A percentile compares a stretch with the other conserved stretches of the same genome.
Evolutionary conservation across 30 jellyfish, hydroid and myxozoan species (phyloP).

Genomic region (Turritopsis dohrnii): DNA sequence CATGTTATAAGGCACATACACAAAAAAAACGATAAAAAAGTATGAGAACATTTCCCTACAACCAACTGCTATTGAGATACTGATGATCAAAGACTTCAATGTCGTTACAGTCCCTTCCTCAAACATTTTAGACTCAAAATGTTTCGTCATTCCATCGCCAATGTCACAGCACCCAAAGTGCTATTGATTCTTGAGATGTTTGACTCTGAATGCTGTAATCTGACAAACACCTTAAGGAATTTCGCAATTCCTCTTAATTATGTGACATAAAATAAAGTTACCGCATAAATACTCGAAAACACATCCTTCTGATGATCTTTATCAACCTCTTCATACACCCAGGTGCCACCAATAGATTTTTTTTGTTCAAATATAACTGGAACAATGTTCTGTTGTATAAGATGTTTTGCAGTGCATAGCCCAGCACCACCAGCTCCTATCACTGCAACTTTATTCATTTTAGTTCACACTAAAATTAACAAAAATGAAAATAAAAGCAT

Average conservation of each 20-base stretch:
- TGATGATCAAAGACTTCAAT: no score
- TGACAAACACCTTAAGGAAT: neutral
- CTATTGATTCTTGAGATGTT: neutral
- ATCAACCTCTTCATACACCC: constrained; percentile 58
- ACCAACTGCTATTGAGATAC: no score
- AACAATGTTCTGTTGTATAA: constrained; percentile 16
- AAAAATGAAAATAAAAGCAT: no score
- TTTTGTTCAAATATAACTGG: constrained; percentile 56
- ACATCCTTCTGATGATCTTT: constrained; percentile 8
- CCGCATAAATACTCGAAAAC: constrained; percentile 61
- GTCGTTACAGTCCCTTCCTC: no score
- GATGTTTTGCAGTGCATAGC: constrained; percentile 65
- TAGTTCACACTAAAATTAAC: no score
- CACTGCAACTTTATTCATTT: constrained; percentile 52
- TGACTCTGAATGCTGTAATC: neutral
- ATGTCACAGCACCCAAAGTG: no score
- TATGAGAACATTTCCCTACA: no score
- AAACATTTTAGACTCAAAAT: no score
- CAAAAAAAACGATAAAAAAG: no score
- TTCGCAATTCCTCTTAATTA: no score
- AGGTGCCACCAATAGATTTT: constrained; percentile 69
- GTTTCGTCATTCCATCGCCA: no score
- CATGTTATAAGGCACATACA: no score
- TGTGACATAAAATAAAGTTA: neutral
- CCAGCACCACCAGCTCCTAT: constrained; percentile 98